Evolutionary conservation across 2,888 invertebrate genomes (phyloP), one percentile per base, ranked within the genome.

Genomic region (Tetropium fuscum): DNA sequence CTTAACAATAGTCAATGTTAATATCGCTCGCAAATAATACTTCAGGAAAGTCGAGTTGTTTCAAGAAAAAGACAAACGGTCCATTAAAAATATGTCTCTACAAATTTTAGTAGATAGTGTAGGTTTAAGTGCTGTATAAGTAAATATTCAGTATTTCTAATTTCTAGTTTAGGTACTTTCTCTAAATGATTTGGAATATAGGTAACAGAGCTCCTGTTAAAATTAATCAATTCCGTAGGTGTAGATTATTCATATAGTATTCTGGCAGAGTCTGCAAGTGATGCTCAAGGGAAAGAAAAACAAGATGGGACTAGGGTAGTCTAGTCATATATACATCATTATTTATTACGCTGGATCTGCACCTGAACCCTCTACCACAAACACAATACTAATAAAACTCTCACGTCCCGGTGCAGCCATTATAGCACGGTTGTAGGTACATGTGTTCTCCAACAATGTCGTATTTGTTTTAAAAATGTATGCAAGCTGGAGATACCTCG

Each of bases 301-400:
- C 38, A 19, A 36, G 34, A 38, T 18, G 59, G 34, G 13, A 47
- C 15, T 19, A 25, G 25, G 18, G 11, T 38, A 55, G 55, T 63
- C 56, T 60, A 56, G 60, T 40, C 49, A 56, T 63, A 57, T 58
- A 64, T 64, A 60, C 61, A 72, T 72, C 70, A 68, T 67, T 68
- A 71, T 73, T 71, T 72, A 72, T 70, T 64, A 56, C 60, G 61
- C 41, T 30, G 55, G 57, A 44, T 55, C 53, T 45, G 45, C 73
- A 73, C 70, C 73, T 73, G 74, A 71, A 70, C 72, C 72, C 57
- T 20, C 54, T 51, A 38, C 45, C 63, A 38, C 43, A 72, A 74
- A 73, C 67, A 73, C 72, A 71, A 74, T 71, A 72, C 73, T 71
- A 77, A 76, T 76, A 77, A 76, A 77, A 75, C 73, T 73, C 70